phyloP scores from a whole-genome alignment of 2,888 invertebrate genomes.

The Blastobasis adustella region DNA sequence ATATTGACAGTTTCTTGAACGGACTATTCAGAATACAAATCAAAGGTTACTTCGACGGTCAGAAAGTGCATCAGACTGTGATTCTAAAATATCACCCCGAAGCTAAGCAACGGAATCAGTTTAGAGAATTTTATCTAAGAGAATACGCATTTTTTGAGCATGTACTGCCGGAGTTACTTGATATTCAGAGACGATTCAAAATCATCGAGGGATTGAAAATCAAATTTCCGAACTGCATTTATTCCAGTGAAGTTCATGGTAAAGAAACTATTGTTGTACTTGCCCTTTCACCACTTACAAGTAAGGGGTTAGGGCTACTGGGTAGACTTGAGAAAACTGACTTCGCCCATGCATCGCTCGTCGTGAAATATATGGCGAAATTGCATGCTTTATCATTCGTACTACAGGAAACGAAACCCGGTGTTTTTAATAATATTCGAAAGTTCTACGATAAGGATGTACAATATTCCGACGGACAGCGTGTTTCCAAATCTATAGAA shows the following conservation, averaged over 20 bases:
- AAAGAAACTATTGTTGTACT: slow-evolving; percentile 39
- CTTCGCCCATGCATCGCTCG: slow-evolving; percentile 34
- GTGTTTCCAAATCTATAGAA: slow-evolving; percentile 33
- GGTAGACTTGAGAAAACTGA: slow-evolving; percentile 36
- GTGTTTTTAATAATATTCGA: slow-evolving; percentile 33
- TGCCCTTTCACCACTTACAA: not conserved
- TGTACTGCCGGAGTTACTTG: slow-evolving; percentile 34
- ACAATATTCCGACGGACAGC: slow-evolving; percentile 38
- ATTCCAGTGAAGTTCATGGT: slow-evolving; percentile 31
- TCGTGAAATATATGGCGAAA: slow-evolving; percentile 50
- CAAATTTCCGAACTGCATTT: slow-evolving; percentile 47
- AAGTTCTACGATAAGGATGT: slow-evolving; percentile 33
- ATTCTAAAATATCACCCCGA: slow-evolving; percentile 47
- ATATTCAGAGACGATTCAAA: slow-evolving; percentile 36
- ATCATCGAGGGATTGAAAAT: slow-evolving; percentile 48
- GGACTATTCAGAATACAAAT: slow-evolving; percentile 37
- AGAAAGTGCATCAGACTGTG: slow-evolving; percentile 31
- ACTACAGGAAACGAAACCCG: slow-evolving; percentile 30
- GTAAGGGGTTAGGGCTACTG: slow-evolving; percentile 23
- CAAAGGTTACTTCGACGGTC: slow-evolving; percentile 33
- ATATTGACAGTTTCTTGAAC: slow-evolving; percentile 38
- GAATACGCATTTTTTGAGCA: slow-evolving; percentile 35
- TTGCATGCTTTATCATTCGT: slow-evolving; percentile 48
- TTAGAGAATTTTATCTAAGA: slow-evolving; percentile 39
- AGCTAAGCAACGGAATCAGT: slow-evolving; percentile 28